Percentiles rank a stretch among this genome's conserved stretches.
These are phyloP conservation scores for Glaucomys volans DNA, from an alignment of 2,113 vertebrate species.

Conservation along the genomic window DNA sequence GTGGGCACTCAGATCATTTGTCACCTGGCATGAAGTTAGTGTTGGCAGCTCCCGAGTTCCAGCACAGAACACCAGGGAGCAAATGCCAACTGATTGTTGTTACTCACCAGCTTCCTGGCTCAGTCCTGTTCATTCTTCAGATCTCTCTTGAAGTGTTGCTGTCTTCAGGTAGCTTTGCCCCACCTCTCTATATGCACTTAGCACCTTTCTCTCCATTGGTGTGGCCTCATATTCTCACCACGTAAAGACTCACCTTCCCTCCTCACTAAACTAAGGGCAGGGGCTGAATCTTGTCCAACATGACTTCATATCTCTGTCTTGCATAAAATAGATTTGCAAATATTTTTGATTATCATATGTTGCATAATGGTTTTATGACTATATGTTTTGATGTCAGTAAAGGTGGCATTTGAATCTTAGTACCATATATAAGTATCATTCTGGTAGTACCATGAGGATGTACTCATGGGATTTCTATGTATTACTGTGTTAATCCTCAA, in stretches of 20 bases:
- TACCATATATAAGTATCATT: neutral
- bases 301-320: neutral
- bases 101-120: slow-evolving; percentile 34
- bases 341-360: neutral
- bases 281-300: neutral
- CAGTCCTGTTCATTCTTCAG: neutral
- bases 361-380: neutral
- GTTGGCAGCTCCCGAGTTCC: slow-evolving; percentile 60
- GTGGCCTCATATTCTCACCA: neutral
- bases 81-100: slow-evolving; percentile 47
- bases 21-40: slow-evolving; percentile 78
- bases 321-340: neutral
- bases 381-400: neutral
- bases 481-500: slow-evolving; percentile 17
- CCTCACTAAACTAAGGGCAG: neutral
- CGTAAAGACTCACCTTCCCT: neutral
- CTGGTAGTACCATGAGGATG: neutral
- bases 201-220: neutral
- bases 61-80: slow-evolving; percentile 38
- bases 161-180: neutral
- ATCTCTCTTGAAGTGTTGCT: slow-evolving; percentile 15
- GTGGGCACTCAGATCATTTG: slow-evolving; percentile 72
- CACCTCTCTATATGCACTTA: neutral
- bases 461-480: neutral
- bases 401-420: neutral